Evolutionary conservation across 2,888 invertebrate genomes (phyloP), one percentile per base, ranked within the genome.

Genomic region (Tetrapedia diversipes): DNA sequence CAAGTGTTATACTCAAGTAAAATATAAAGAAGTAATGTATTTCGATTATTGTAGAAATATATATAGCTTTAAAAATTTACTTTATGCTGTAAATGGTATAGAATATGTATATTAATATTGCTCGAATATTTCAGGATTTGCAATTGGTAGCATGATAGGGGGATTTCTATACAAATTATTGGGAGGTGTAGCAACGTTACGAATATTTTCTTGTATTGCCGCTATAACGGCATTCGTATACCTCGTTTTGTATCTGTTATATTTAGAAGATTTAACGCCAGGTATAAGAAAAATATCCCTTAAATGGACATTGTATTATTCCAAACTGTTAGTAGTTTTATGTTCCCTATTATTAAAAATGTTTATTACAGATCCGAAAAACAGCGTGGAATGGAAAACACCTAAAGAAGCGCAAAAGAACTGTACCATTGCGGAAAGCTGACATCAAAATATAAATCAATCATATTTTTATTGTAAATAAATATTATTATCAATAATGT

Each of bases 101-200:
- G n/a, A n/a, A n/a, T 54, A 14, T 14, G 14, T 56, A 41, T 32
- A 4, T 16, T 32, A 45, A 3, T 60, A 60, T 22, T 43, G 19
- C 24, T 24, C 11, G n/a, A 24, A 32, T 27, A 4, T 32, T 90
- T 63, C 87, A 95, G 96, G 96, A 16, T 96, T 95, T 88, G 95
- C 96, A 0, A 90, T 97, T 57, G 97, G 97, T 0, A 96, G 96
- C 41, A 89, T 97, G 0, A 87, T 95, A 4, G 96, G 96, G 1
- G 97, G 97, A 0, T 91, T 95, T 74, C 89, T 96, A 53, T 96
- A 95, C 89, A 93, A 94, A 66, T 91, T 92, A 73, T 87, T 94
- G 16, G 96, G 96, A 0, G 96, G 96, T 0, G 91, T 91, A 53
- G 84, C 81, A 4, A 93, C 95, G 1, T 92, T 95, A 74, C 92